Evolutionary conservation across 2,888 invertebrate species (phyloP).

Genomic region (Drosophila histrio): DNA sequence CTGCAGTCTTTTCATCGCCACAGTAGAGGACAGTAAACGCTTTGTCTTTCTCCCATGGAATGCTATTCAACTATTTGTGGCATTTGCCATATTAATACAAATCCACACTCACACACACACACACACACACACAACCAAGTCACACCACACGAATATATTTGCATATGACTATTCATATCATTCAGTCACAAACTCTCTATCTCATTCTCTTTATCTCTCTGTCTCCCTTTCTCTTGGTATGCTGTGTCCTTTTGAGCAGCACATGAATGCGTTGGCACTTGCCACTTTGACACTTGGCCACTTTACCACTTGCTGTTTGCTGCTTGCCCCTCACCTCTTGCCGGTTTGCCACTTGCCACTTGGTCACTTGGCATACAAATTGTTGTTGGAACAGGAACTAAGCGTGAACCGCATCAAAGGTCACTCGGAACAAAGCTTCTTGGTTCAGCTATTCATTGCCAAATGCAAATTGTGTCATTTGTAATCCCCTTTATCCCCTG

Average conservation of each 20-base stretch:
- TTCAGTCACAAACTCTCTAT: background rate
- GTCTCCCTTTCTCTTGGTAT: background rate
- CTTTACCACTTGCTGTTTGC: constrained; percentile 16
- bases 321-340: constrained; percentile 10
- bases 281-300: constrained; percentile 28
- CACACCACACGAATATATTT: background rate
- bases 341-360: constrained; percentile 23
- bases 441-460: constrained; percentile 29
- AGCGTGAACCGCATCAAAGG: constrained; percentile 5
- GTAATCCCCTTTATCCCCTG: background rate
- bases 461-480: constrained; percentile 40
- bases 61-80: constrained; percentile 64
- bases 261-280: constrained; percentile 31
- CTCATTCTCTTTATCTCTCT: background rate
- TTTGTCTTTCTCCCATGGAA: constrained; percentile 44
- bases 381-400: background rate
- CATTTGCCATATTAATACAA: constrained; percentile 58
- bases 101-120: constrained; percentile 17
- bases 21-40: background rate
- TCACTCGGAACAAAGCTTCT: constrained; percentile 7
- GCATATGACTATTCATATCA: background rate
- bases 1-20: background rate
- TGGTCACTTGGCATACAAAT: constrained; percentile 28
- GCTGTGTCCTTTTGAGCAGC: constrained; percentile 24
- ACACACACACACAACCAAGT: background rate